These are phyloP conservation scores for Bovichtus variegatus DNA, from an alignment of 2,797 vertebrate species.

Conservation along the genomic window DNA sequence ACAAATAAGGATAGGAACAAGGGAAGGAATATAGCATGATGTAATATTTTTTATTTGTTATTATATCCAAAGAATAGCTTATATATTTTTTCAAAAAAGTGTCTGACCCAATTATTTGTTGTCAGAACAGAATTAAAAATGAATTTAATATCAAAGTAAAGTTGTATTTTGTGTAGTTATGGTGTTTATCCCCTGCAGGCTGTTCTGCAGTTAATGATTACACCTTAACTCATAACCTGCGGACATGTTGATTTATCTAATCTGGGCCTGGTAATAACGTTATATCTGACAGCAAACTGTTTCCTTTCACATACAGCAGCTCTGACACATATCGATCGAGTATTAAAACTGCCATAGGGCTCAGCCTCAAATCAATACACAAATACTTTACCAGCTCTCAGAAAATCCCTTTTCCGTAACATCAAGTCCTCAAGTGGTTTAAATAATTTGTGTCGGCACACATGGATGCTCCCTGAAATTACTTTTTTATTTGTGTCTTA, in stretches of 20 bases:
- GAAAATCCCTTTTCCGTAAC: slow-evolving; percentile 39
- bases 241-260: slow-evolving; percentile 44
- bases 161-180: slow-evolving; percentile 13
- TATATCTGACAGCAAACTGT: slow-evolving; percentile 60
- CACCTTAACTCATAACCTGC: slow-evolving; percentile 47
- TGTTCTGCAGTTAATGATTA: slow-evolving; percentile 19
- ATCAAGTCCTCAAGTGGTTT: slow-evolving; percentile 59
- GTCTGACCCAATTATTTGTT: neutral
- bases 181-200: neutral
- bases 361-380: slow-evolving; percentile 63
- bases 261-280: slow-evolving; percentile 53
- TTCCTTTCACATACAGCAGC: slow-evolving; percentile 65
- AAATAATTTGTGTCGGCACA: slow-evolving; percentile 54
- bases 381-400: slow-evolving; percentile 54
- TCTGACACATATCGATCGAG: slow-evolving; percentile 59
- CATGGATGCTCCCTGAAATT: slow-evolving; percentile 52
- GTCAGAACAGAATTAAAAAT: neutral
- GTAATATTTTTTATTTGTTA: slow-evolving; percentile 16
- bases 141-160: neutral
- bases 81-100: neutral
- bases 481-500: slow-evolving; percentile 60
- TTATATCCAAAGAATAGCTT: slow-evolving; percentile 29
- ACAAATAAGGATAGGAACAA: slow-evolving; percentile 55
- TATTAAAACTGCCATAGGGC: slow-evolving; percentile 57
- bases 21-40: slow-evolving; percentile 40